phyloP scores from a whole-genome alignment of 2,113 vertebrate genomes.

The Amia ocellicauda region DNA sequence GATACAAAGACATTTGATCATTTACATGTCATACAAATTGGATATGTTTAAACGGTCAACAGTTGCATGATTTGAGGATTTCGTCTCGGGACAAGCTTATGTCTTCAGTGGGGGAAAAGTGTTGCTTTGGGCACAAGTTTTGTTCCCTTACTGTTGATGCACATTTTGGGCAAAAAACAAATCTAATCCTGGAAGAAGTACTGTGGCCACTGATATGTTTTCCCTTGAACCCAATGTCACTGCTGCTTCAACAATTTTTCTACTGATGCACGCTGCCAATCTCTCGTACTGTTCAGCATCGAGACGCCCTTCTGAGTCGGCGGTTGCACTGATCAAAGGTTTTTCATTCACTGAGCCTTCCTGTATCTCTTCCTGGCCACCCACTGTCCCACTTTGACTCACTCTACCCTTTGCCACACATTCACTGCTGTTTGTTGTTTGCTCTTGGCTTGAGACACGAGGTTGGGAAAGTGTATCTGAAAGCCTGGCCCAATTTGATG shows the following conservation, averaged over 20 bases:
- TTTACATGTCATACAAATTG: not conserved
- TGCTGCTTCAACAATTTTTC: slow-evolving; percentile 46
- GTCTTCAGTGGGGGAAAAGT: too few species aligned
- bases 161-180: not conserved
- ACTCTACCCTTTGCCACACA: not conserved
- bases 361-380: not conserved
- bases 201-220: slow-evolving; percentile 50
- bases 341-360: not conserved
- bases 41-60: not conserved
- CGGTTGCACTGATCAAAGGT: not conserved
- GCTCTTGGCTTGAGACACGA: too few species aligned
- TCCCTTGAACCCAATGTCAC: slow-evolving; percentile 56
- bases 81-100: too few species aligned
- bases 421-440: too few species aligned
- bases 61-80: too few species aligned
- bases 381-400: not conserved
- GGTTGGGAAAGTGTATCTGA: not conserved
- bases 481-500: not conserved
- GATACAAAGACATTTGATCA: not conserved
- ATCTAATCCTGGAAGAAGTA: slow-evolving; percentile 49
- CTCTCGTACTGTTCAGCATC: slow-evolving; percentile 21
- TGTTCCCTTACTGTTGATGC: too few species aligned
- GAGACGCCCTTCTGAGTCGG: not conserved
- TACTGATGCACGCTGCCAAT: slow-evolving; percentile 39
- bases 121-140: too few species aligned